Conservation (phyloP, 1,140 invertebrate species). For the Amphibalanus amphitrite region DNA sequence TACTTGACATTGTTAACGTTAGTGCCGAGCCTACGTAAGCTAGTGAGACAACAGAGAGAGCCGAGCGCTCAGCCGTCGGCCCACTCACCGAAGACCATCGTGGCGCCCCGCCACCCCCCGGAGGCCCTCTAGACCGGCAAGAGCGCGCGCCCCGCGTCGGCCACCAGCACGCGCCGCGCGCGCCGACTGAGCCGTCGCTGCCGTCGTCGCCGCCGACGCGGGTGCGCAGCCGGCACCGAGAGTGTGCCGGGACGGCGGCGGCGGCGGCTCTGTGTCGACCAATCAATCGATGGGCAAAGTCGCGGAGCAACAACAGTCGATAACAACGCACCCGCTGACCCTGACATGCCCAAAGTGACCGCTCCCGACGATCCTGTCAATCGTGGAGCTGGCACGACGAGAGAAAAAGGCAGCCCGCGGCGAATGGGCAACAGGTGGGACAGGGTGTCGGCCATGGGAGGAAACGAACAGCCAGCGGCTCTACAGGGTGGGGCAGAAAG, state of each 20-base stretch:
- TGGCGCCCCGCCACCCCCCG: not conserved
- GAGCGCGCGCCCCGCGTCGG: conserved; percentile 3
- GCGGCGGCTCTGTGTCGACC: not conserved
- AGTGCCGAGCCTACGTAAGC: not conserved
- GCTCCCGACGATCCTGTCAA: too few species aligned
- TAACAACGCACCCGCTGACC: too few species aligned
- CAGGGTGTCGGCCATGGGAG: too few species aligned
- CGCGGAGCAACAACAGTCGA: not conserved
- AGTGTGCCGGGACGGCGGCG: not conserved
- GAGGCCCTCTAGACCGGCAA: conserved; percentile 1
- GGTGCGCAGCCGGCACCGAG: not conserved
- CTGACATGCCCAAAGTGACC: too few species aligned
- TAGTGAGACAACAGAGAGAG: conserved; percentile 6
- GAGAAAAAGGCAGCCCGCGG: too few species aligned
- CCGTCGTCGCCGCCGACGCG: conserved; percentile 4
- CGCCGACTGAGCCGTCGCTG: not conserved
- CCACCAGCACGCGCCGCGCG: not conserved
- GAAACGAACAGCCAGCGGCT: too few species aligned
- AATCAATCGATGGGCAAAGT: not conserved
- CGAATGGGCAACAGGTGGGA: too few species aligned
- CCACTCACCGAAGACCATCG: not conserved
- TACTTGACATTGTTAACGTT: not conserved
- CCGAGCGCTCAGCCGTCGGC: not conserved
- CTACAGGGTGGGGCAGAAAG: too few species aligned
- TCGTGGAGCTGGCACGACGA: too few species aligned